These are phyloP conservation scores for Zaprionus africanus DNA, from an alignment of 1,140 invertebrate species.

Conservation along the genomic window DNA sequence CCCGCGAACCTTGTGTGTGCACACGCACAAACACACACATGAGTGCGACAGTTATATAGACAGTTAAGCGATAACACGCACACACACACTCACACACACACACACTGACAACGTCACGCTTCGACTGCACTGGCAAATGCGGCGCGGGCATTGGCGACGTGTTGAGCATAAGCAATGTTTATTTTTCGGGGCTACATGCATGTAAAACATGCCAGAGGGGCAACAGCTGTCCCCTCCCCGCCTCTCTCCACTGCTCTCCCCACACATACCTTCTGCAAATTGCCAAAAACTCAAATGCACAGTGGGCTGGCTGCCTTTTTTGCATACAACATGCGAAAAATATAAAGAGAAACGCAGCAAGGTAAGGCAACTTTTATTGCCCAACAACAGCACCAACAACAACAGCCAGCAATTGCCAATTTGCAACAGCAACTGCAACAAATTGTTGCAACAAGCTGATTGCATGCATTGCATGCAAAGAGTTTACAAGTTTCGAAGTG, in stretches of 20 bases:
- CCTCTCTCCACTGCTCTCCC: constrained; percentile 7
- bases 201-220: constrained; percentile 58
- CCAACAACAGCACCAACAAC: not conserved
- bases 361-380: not conserved
- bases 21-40: constrained; percentile 6
- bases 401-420: not conserved
- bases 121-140: constrained; percentile 52
- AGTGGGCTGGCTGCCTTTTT: not conserved
- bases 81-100: constrained; percentile 25
- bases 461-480: not conserved
- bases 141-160: constrained; percentile 51
- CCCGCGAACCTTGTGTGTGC: constrained; percentile 14
- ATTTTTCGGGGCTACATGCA: constrained; percentile 51
- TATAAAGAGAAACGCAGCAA: not conserved
- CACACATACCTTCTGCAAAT: constrained; percentile 27
- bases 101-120: constrained; percentile 28
- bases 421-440: not conserved
- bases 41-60: constrained; percentile 40
- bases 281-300: constrained; percentile 25
- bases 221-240: not conserved
- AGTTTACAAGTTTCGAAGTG: too few species aligned
- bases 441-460: not conserved
- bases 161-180: constrained; percentile 74
- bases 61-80: constrained; percentile 68
- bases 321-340: not conserved